Evolutionary conservation across 2,113 vertebrate species (phyloP), one percentile per base, ranked within the genome.

Genomic region (Cavia aperea): DNA sequence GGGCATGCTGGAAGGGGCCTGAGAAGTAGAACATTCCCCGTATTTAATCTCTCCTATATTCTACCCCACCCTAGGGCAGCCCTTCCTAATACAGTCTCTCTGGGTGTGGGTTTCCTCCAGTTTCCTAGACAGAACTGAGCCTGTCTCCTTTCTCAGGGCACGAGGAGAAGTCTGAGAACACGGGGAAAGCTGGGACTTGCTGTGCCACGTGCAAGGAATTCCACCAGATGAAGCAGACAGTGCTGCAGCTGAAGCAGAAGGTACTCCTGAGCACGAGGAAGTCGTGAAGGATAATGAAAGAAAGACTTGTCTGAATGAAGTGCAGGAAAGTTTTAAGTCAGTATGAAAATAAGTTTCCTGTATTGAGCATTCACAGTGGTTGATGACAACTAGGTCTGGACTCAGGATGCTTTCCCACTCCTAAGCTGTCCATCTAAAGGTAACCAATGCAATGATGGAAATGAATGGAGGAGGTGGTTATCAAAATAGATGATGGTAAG

Each of bases 161-260:
- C 58, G 98, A 98, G 46, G 98, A 98, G 94, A 99, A 98, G 96
- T 97, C 98, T 0, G 98, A 99, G 97, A 98, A 98, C 1, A 96
- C 98, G 3, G 98, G 98, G 87, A 98, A 98, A 94, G 95, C 97
- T 0, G 98, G 98, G 49, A 98, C 98, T 1, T 99, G 99, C 97
- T 99, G 99, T 12, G 98, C 99, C 81, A 98, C 99, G 0, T 99
- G 99, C 96, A 98, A 99, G 90, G 99, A 99, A 95, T 98, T 99
- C 95, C 98, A 98, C 94, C 99, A 99, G 97, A 98, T 99, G 96
- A 99, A 99, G 97, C 98, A 98, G 97, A 98, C 98, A 0, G 98
- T 99, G 81, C 97, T 99, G 96, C 99, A 99, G 93, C 98, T 99
- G 62, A 99, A 99, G 96, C 99, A 99, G 93, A 99, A 99, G 99